Evolutionary conservation across 2,888 invertebrate genomes (phyloP), one percentile per base, ranked within the genome.

Genomic region (Vesta saturnalis): DNA sequence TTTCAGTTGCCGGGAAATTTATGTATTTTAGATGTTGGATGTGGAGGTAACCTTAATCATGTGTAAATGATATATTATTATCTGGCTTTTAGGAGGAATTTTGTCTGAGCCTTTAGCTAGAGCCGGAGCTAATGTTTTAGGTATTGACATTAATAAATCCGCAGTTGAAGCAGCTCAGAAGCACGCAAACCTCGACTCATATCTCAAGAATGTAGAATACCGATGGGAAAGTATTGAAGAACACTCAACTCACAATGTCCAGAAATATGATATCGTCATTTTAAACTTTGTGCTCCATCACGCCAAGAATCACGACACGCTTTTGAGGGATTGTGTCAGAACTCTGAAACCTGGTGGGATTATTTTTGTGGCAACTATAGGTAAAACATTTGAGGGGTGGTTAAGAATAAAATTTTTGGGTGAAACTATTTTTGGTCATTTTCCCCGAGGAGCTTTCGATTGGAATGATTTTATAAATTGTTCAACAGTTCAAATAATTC

Each of bases 231-330:
- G 87, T 1, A 85, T 93, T 58, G 93, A 91, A 84, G 85, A 90
- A 0, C 76, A 80, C 71, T 70, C 72, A 0, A 22, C 80, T 18
- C 73, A 83, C 0, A 82, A 86, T 74, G 64, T 74, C 1, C 85
- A 87, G 59, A 77, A 80, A 35, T 97, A 92, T 82, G 95, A 97
- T 85, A 94, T 89, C 0, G 89, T 97, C 0, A 89, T 97, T 0
- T 90, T 93, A 0, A 96, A 96, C 0, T 97, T 97, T 86, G 92
- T 97, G 0, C 85, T 97, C 68, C 97, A 97, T 82, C 97, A 97
- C 85, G 92, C 97, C 0, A 85, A 87, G 0, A 89, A 95, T 77
- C 89, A 92, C 73, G 87, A 89, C 14, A 75, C 86, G 0, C 94
- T 97, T 80, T 79, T 97, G 0, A 84, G 88, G 58, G 84, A 88